Percentiles rank a stretch among this genome's conserved stretches.
These are phyloP conservation scores for Meles meles DNA, from an alignment of 2,113 vertebrate genomes.

Conservation along the genomic window DNA sequence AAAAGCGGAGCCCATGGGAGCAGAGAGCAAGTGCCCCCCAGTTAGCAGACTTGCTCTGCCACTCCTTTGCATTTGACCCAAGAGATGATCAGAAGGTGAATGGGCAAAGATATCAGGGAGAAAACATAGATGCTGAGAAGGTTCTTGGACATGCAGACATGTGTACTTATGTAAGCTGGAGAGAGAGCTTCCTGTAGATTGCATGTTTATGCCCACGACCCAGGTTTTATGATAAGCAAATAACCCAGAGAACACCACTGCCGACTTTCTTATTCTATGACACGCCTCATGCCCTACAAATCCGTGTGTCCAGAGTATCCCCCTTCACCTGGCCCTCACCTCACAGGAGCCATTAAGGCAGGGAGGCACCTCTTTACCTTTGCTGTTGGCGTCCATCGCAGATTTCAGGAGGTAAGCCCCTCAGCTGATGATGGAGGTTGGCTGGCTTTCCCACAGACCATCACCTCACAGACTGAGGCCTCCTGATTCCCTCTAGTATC, in stretches of 20 bases:
- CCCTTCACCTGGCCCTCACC: neutral
- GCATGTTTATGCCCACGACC: neutral
- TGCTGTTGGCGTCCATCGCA: neutral
- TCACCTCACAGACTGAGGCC: neutral
- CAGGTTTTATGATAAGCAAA: neutral
- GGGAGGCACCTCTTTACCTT: neutral
- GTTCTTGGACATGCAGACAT: neutral
- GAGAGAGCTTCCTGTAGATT: neutral
- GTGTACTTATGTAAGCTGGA: neutral
- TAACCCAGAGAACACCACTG: neutral
- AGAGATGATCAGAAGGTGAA: neutral
- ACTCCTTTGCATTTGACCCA: neutral
- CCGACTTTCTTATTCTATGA: neutral
- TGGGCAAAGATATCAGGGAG: neutral
- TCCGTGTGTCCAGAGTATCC: neutral
- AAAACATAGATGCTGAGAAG: neutral
- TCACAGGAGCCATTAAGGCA: neutral
- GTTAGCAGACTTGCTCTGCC: neutral
- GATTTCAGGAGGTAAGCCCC: neutral
- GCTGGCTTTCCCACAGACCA: neutral
- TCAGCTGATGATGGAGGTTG: neutral
- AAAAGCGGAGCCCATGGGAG: rapidly evolving
- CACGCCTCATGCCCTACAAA: neutral
- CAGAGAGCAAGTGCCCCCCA: neutral
- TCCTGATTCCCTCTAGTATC: neutral